Percentiles rank a stretch among this genome's conserved stretches.
Conservation (phyloP, 2,888 invertebrate species). For the Belgica antarctica region DNA sequence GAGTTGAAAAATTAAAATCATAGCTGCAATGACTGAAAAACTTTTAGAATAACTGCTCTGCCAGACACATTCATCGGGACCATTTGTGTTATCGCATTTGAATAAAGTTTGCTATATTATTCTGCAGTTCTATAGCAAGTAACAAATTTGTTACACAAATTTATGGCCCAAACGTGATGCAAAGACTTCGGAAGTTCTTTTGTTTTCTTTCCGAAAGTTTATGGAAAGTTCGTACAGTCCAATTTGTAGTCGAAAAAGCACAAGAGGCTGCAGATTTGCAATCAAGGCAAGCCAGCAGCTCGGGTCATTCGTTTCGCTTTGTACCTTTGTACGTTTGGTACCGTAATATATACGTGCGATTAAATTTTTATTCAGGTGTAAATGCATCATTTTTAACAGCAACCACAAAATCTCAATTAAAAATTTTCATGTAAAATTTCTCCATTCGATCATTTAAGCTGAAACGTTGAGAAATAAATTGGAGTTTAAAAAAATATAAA, state of each 20-base stretch:
- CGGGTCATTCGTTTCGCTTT: conserved; percentile 18
- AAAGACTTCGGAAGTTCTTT: neutral
- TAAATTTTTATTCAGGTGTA: conserved; percentile 13
- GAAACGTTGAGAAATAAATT: no score
- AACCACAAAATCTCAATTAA: no score
- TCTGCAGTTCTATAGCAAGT: neutral
- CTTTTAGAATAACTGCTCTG: conserved; percentile 27
- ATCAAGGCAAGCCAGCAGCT: conserved; percentile 3
- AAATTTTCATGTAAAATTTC: no score
- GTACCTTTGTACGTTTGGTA: neutral
- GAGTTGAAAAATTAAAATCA: neutral
- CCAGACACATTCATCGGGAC: neutral
- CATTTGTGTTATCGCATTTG: conserved; percentile 26
- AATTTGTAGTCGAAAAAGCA: neutral
- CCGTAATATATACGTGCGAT: conserved; percentile 21
- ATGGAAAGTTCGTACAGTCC: neutral
- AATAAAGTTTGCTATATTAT: conserved; percentile 18
- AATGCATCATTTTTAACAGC: neutral
- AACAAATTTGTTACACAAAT: conserved; percentile 19
- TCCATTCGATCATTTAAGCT: no score
- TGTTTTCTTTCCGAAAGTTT: neutral
- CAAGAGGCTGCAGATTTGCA: neutral
- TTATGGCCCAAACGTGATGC: conserved; percentile 39
- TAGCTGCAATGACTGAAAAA: neutral
- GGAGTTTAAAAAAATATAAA: no score